Evolutionary conservation across 2,888 invertebrate genomes (phyloP), one percentile per base, ranked within the genome.

Genomic region (Lepidocyrtinus sp.): DNA sequence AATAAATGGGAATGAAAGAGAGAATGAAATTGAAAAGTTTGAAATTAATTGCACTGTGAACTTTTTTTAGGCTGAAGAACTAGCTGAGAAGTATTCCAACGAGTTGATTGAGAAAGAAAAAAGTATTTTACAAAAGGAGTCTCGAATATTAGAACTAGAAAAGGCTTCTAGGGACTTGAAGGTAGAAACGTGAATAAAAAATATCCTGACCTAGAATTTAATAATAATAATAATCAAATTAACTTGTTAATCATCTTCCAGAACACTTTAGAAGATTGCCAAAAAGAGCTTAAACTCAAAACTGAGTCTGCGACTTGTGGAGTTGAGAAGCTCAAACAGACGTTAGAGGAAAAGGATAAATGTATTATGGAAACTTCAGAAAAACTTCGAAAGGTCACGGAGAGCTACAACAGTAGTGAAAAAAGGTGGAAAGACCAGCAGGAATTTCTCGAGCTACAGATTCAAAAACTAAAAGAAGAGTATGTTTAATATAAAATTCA

Each of bases 131-230:
- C 93, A 94, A 87, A 89, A 95, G 78, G 91, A 91, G 87, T 92
- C 91, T 84, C 92, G 92, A 88, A 91, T 94, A n/a, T 90, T 93
- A 85, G 93, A 94, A 87, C 90, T 94, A 88, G 95, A 96, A 89
- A 92, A 92, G 7, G 91, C 91, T 81, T 92, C 96, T 65, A 89
- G 96, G 83, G 96, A 97, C 88, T 90, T 91, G 3, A 55, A 81
- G 70, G 84, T 81, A 55, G 55, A n/a, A n/a, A n/a, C n/a, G n/a
- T n/a, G n/a, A n/a, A n/a, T n/a, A n/a, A n/a, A n/a, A n/a, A n/a
- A n/a, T n/a, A 21, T 67, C 7, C n/a, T 25, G 15, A n/a, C 9
- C 19, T 62, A 22, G 22, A 19, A 21, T 2, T 50, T 12, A n/a
- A 45, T 19, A 64, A 25, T 7, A 26, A 26, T 21, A 25, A 22